Percentiles rank a stretch among this genome's conserved stretches.
Evolutionary conservation across 2,888 invertebrate species (phyloP).

Genomic region (Encarsia formosa): DNA sequence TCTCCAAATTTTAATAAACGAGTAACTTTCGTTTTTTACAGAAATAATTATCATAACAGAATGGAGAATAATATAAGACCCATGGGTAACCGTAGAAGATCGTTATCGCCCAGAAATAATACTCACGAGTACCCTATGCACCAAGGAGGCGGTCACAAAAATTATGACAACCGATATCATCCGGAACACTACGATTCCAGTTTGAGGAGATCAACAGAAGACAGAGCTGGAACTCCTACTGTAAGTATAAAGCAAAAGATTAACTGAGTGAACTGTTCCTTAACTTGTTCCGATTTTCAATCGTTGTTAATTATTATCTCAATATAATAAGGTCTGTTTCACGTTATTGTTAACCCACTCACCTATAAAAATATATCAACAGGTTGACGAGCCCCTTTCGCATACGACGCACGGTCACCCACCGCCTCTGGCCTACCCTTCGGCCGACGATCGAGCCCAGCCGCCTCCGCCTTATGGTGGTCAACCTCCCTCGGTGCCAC

Average conservation of each 20-base stretch:
- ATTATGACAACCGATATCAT: slow-evolving; percentile 42
- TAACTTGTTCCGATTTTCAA: background rate
- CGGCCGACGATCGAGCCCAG: slow-evolving; percentile 46
- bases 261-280: no score
- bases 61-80: slow-evolving; percentile 43
- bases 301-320: no score
- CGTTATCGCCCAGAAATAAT: slow-evolving; percentile 45
- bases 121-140: slow-evolving; percentile 33
- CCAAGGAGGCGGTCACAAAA: slow-evolving; percentile 31
- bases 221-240: slow-evolving; percentile 69
- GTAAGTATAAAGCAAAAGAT: no score
- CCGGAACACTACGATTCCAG: slow-evolving; percentile 45
- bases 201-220: slow-evolving; percentile 54
- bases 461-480: slow-evolving; percentile 39
- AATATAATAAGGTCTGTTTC: no score
- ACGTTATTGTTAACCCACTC: no score
- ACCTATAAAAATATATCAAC: no score
- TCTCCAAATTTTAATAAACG: no score
- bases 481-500: slow-evolving; percentile 28
- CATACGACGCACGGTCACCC: slow-evolving; percentile 43
- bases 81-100: slow-evolving; percentile 39
- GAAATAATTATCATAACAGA: slow-evolving; percentile 37
- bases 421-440: slow-evolving; percentile 45
- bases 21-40: background rate
- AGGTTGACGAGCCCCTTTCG: slow-evolving; percentile 49